Evolutionary conservation across 2,797 vertebrate genomes (phyloP), one percentile per base, ranked within the genome.

Genomic region (Vultur gryphus): DNA sequence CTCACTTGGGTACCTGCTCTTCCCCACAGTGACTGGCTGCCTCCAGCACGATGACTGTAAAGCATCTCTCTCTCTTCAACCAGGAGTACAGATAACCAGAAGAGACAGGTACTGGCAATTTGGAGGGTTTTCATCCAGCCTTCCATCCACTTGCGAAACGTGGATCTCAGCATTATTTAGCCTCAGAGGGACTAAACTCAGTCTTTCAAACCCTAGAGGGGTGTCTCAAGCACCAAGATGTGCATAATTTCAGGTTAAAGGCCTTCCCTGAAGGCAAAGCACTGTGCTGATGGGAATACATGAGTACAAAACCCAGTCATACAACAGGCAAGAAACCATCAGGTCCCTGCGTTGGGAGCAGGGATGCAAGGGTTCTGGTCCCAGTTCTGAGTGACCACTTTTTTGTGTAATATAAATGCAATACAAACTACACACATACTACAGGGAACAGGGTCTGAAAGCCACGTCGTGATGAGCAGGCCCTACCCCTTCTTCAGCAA

Each of bases 381-480:
- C 35, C 21, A 83, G 0, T 44, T 80, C 29, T 48, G 55, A 41
- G 48, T 5, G 13, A 54, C 2, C 7, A 9, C 29, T 16, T 81
- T 55, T 69, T 15, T 48, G 6, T 51, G 24, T 7, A 20, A 82
- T 8, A 70, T 6, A 79, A 82, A 66, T 33, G 16, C 35, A 57
- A 35, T 6, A 33, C 19, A 75, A 84, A 51, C 9, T 23, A 57
- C 8, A 46, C 14, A 57, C 23, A 33, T 5, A 9, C 3, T 58
- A 31, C 64, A 79, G 37, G 43, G 23, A 83, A 59, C 2, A n/a
- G 44, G 16, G 28, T 46, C 25, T 72, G 58, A 84, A 69, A 92
- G n/a, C 15, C 62, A 37, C 0, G 0, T 1, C n/a, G 49, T 19
- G 43, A 69, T 12, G 8, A 66, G 55, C 41, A 33, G 39, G 9